Conservation (phyloP, 2,888 invertebrate genomes). For the Cantharis nigra region DNA sequence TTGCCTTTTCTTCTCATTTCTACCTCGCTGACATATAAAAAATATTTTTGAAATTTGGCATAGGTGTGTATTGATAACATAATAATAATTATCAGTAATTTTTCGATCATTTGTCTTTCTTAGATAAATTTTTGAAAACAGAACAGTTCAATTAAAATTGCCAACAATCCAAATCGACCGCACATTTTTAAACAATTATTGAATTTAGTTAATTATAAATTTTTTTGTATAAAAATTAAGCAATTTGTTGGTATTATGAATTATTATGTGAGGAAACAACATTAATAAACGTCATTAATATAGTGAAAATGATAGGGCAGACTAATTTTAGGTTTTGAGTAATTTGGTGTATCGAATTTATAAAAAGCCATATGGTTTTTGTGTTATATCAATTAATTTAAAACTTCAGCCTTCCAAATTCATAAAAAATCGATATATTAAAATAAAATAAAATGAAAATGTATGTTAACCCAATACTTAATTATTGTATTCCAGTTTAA, state of each 20-base stretch:
- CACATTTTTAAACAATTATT: not conserved
- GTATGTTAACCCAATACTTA: not conserved
- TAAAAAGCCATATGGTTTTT: conserved; percentile 22
- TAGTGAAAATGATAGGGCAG: conserved; percentile 16
- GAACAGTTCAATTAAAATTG: not conserved
- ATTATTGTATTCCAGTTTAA: not conserved
- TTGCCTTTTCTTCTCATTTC: too few relatives aligned
- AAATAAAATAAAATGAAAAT: not conserved
- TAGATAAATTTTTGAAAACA: too few relatives aligned
- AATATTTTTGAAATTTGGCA: too few relatives aligned
- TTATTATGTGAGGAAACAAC: conserved; percentile 1
- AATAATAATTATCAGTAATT: too few relatives aligned
- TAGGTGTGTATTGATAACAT: too few relatives aligned
- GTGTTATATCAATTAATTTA: conserved; percentile 17
- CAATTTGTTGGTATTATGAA: not conserved
- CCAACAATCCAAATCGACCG: not conserved
- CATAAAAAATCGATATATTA: not conserved
- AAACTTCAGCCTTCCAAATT: not conserved
- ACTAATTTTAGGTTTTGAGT: conserved; percentile 16
- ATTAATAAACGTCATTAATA: conserved; percentile 18
- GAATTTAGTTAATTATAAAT: not conserved
- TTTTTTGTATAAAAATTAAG: not conserved
- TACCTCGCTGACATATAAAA: too few relatives aligned
- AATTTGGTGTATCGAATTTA: conserved; percentile 25
- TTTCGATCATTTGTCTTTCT: too few relatives aligned